A percentile compares a stretch with the other conserved stretches of the same genome.
phyloP scores from a whole-genome alignment of 2,888 invertebrate species.

The Catonia carolina region DNA sequence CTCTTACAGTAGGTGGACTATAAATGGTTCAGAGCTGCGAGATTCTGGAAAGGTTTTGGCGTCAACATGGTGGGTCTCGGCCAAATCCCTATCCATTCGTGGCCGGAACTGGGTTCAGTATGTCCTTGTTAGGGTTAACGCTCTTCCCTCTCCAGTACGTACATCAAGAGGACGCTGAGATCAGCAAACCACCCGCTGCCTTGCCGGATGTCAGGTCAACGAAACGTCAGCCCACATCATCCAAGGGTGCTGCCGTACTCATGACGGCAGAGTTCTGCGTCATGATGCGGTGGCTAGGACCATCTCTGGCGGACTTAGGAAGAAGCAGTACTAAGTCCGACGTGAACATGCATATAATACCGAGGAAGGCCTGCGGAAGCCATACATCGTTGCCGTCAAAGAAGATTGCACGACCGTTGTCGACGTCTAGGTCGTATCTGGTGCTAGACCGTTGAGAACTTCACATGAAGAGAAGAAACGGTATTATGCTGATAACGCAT shows the following conservation, averaged over 20 bases:
- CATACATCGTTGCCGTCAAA: constrained; percentile 3
- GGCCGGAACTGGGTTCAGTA: constrained; percentile 39
- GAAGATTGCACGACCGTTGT: neutral
- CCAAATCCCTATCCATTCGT: constrained; percentile 24
- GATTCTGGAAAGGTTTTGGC: neutral
- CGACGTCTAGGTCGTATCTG: constrained; percentile 1
- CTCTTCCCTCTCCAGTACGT: constrained; percentile 36
- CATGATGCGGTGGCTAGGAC: constrained; percentile 31
- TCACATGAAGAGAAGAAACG: too few relatives aligned
- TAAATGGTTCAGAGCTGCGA: constrained; percentile 13
- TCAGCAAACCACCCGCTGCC: constrained; percentile 30
- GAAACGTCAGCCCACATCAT: constrained; percentile 39
- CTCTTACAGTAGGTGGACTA: too few relatives aligned
- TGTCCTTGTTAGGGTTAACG: constrained; percentile 37
- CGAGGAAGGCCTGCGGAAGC: constrained; percentile 1
- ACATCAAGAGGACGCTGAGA: constrained; percentile 32
- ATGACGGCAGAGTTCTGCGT: constrained; percentile 38
- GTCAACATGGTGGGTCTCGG: constrained; percentile 14
- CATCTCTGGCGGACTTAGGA: neutral
- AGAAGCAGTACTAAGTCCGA: neutral
- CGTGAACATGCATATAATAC: neutral
- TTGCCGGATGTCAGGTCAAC: constrained; percentile 37
- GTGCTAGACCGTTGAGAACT: neutral
- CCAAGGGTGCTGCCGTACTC: constrained; percentile 39
- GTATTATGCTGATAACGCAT: too few relatives aligned